phyloP scores from a whole-genome alignment of 2,113 vertebrate genomes.

The Triplophysa dalaica region DNA sequence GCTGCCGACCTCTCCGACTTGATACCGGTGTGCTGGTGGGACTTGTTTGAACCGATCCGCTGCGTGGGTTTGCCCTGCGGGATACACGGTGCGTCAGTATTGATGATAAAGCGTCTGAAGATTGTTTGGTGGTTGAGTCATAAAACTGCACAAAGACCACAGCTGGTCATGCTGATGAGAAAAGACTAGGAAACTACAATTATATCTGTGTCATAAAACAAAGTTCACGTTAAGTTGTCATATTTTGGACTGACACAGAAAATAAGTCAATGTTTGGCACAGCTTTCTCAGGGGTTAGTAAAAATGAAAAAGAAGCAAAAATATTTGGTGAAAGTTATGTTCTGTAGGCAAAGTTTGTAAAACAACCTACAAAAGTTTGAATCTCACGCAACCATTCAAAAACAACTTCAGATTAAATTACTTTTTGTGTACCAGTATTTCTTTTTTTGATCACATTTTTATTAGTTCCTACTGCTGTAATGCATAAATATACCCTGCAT shows the following conservation, averaged over 20 bases:
- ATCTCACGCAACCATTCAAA: background rate
- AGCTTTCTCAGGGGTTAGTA: slow-evolving; percentile 8
- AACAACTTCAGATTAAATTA: background rate
- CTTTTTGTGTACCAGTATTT: no score
- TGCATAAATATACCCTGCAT: no score
- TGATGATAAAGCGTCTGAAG: background rate
- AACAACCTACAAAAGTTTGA: background rate
- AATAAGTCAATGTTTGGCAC: slow-evolving; percentile 25
- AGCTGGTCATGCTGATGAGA: slow-evolving; percentile 9
- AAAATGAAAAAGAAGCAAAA: background rate
- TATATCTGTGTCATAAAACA: background rate
- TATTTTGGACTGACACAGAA: background rate
- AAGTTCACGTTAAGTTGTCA: background rate
- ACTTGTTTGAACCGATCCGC: slow-evolving; percentile 84
- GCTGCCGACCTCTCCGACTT: slow-evolving; percentile 82
- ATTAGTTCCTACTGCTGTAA: no score
- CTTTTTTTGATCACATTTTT: no score
- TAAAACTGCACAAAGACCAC: background rate
- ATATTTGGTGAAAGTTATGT: slow-evolving; percentile 3
- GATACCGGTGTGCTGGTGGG: slow-evolving; percentile 83
- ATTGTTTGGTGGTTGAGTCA: background rate
- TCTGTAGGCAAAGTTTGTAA: background rate
- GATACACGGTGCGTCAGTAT: slow-evolving; percentile 62
- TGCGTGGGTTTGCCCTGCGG: slow-evolving; percentile 80
- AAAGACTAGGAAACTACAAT: background rate